Conservation (phyloP, 1,140 invertebrate genomes). For the Hermetia illucens region DNA sequence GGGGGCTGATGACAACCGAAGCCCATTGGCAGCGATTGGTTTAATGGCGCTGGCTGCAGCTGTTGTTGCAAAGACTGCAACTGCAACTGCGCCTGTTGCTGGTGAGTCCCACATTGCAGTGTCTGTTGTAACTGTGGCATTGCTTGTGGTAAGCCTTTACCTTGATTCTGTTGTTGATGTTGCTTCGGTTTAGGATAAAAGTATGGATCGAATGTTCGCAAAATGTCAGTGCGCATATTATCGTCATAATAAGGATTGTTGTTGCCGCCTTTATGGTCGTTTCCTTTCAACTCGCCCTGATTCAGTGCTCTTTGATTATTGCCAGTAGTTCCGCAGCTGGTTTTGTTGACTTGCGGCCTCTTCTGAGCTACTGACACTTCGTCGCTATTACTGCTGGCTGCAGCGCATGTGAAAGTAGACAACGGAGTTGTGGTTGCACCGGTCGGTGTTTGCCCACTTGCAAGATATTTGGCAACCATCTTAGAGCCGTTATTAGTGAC, state of each 20-base stretch:
- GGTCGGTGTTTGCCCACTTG: too few species aligned
- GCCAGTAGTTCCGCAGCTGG: constrained; percentile 1
- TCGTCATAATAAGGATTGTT: too few species aligned
- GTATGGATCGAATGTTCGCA: constrained; percentile 28
- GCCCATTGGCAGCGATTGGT: constrained; percentile 15
- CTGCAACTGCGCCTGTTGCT: constrained; percentile 11
- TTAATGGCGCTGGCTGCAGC: constrained; percentile 3
- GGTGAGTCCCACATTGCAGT: constrained; percentile 2
- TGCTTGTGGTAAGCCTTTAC: constrained; percentile 3
- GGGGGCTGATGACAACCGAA: too few species aligned
- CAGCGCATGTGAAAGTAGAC: not conserved
- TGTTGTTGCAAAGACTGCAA: constrained; percentile 4
- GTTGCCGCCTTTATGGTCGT: too few species aligned
- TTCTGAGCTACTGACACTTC: constrained; percentile 1
- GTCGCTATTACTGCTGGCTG: constrained; percentile 7
- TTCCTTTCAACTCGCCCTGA: too few species aligned
- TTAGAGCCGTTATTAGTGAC: too few species aligned
- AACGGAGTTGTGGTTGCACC: constrained; percentile 2
- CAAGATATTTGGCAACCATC: too few species aligned
- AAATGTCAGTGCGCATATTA: constrained; percentile 6
- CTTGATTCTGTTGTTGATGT: constrained; percentile 9
- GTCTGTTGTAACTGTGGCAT: constrained; percentile 4
- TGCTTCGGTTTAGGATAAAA: constrained; percentile 18
- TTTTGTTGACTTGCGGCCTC: not conserved
- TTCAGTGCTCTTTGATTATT: not conserved